phyloP scores from a whole-genome alignment of 2,888 invertebrate genomes.

The Thyatira batis region DNA sequence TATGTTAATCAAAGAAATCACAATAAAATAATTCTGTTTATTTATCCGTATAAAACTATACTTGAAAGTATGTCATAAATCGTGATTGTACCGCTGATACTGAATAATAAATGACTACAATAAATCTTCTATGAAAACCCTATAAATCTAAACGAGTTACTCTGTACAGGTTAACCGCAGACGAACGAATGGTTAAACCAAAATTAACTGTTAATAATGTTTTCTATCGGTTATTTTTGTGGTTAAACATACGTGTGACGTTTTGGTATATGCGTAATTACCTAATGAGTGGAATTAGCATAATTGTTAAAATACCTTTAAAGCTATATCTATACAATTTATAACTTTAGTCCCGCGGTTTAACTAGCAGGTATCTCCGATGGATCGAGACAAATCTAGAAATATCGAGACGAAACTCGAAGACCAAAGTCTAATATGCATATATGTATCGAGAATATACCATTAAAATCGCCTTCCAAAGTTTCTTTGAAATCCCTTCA shows the following conservation, averaged over 20 bases:
- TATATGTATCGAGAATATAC: too few species aligned
- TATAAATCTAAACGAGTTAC: conserved; percentile 72
- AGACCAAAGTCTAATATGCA: too few species aligned
- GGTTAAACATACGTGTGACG: neutral
- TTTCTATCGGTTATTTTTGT: conserved; percentile 26
- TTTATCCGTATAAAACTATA: conserved; percentile 61
- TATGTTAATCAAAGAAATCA: conserved; percentile 24
- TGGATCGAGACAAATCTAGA: too few species aligned
- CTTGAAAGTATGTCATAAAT: conserved; percentile 75
- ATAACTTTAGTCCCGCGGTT: too few species aligned
- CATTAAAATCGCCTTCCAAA: too few species aligned
- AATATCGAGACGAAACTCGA: too few species aligned
- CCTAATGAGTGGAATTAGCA: neutral
- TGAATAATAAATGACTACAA: conserved; percentile 77
- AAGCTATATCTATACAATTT: too few species aligned
- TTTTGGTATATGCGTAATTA: neutral
- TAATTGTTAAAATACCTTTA: too few species aligned
- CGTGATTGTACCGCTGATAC: conserved; percentile 70
- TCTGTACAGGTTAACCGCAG: conserved; percentile 56
- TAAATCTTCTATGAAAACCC: conserved; percentile 79
- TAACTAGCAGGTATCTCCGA: too few species aligned
- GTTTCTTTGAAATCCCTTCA: too few species aligned
- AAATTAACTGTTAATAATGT: conserved; percentile 31
- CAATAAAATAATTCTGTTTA: conserved; percentile 59
- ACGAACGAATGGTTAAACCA: conserved; percentile 22